These are phyloP conservation scores for Drosophila carrolli DNA, from an alignment of 1,140 invertebrate species.

Conservation along the genomic window DNA sequence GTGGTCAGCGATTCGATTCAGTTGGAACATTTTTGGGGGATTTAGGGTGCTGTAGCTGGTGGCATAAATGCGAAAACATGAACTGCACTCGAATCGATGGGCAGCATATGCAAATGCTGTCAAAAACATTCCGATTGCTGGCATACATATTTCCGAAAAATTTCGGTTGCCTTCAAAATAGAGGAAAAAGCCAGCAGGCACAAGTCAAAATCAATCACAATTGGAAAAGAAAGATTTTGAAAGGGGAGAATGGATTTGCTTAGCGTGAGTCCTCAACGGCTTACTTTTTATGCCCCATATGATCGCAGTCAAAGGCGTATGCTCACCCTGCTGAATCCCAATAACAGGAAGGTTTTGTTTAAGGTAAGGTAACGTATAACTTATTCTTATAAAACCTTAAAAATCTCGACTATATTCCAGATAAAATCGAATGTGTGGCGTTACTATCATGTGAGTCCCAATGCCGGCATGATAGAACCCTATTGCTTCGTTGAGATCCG, in stretches of 20 bases:
- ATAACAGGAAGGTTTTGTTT: conserved; percentile 14
- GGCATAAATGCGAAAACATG: conserved; percentile 53
- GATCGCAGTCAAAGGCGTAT: conserved; percentile 34
- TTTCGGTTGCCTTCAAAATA: conserved; percentile 28
- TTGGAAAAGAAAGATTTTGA: background rate
- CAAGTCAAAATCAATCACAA: conserved; percentile 39
- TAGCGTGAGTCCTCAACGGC: conserved; percentile 28
- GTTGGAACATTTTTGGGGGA: background rate
- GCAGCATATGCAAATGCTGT: conserved; percentile 63
- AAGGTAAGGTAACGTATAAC: conserved; percentile 18
- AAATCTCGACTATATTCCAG: background rate
- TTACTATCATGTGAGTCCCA: conserved; percentile 32
- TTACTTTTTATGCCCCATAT: conserved; percentile 62
- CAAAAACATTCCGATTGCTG: conserved; percentile 49
- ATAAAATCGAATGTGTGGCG: conserved; percentile 23
- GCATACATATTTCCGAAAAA: conserved; percentile 54
- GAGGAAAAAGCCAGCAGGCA: conserved; percentile 1
- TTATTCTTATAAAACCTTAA: background rate
- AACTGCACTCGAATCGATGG: conserved; percentile 19
- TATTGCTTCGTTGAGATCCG: conserved; percentile 35
- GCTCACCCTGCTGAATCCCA: conserved; percentile 53
- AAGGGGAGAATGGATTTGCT: conserved; percentile 13
- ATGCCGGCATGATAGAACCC: conserved; percentile 24
- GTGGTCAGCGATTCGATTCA: conserved; percentile 38
- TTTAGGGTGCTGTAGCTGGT: conserved; percentile 2